Conservation (phyloP, 2,888 invertebrate species). For the Strigamia crassipes region DNA sequence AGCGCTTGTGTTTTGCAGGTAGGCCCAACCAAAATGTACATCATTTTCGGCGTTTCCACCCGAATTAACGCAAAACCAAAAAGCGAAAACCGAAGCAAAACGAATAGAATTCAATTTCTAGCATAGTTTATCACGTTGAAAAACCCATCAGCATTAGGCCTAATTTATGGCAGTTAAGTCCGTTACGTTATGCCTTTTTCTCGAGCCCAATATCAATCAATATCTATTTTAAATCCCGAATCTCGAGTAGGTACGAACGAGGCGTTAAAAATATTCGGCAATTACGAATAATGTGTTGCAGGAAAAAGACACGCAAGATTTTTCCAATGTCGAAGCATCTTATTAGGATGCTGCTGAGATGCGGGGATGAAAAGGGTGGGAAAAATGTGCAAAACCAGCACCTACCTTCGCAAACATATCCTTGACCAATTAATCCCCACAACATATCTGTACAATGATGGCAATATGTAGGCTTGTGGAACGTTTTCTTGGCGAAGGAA, state of each 20-base stretch:
- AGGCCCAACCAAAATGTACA: neutral
- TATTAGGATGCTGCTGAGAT: constrained; percentile 21
- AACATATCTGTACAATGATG: constrained; percentile 99
- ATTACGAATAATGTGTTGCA: neutral
- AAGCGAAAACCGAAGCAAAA: neutral
- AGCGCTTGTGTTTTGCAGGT: constrained; percentile 1
- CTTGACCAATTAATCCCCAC: constrained; percentile 99
- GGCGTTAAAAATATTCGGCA: neutral
- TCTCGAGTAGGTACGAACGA: neutral
- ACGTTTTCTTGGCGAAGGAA: constrained; percentile 99
- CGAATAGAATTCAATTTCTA: neutral
- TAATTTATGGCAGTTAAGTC: constrained; percentile 10
- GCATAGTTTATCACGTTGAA: neutral
- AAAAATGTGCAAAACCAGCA: constrained; percentile 22
- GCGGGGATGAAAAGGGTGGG: constrained; percentile 5
- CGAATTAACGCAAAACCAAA: neutral
- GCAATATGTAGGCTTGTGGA: constrained; percentile 99
- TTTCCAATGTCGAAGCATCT: constrained; percentile 17
- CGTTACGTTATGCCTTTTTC: neutral
- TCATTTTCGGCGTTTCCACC: neutral
- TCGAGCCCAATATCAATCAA: neutral
- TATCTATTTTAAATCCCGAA: neutral
- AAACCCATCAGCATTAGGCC: neutral
- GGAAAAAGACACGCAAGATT: neutral
- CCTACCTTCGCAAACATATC: constrained; percentile 99